phyloP scores from a whole-genome alignment of 2,113 vertebrate genomes.

The Phylloscopus trochiloides region DNA sequence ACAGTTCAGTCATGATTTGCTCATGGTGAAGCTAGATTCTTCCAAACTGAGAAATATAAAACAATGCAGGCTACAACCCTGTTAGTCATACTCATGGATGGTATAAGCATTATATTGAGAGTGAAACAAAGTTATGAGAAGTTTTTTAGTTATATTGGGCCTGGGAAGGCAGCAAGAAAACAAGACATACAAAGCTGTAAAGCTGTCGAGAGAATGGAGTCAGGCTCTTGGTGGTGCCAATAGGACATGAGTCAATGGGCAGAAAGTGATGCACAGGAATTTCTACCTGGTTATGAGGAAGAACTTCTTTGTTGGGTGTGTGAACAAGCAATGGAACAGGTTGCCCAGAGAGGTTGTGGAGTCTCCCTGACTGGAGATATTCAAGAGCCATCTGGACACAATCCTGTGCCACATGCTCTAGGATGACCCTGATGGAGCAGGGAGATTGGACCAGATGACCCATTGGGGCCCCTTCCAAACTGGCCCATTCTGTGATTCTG shows the following conservation, averaged over 20 bases:
- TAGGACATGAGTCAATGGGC: not conserved
- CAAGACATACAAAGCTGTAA: not conserved
- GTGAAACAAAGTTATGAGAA: not conserved
- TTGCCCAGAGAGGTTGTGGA: not conserved
- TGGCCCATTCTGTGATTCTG: not conserved
- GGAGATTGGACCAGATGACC: not conserved
- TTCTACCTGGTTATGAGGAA: not conserved
- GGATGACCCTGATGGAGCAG: not conserved
- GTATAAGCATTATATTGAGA: not conserved
- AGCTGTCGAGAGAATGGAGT: not conserved
- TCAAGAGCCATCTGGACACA: rapidly evolving
- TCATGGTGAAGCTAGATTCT: not conserved
- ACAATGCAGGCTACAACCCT: not conserved
- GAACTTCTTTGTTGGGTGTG: not conserved
- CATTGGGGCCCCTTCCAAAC: not conserved
- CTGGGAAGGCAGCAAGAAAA: not conserved
- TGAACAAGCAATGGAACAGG: not conserved
- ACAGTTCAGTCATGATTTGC: not conserved
- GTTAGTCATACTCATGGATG: not conserved
- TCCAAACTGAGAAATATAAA: not conserved
- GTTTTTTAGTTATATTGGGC: not conserved
- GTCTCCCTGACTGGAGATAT: not conserved
- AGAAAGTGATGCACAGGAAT: not conserved
- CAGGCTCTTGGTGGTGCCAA: not conserved
- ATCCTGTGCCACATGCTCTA: not conserved